Evolutionary conservation across 1,140 invertebrate species (phyloP), one percentile per base, ranked within the genome.

Genomic region (Drosophila takahashii): DNA sequence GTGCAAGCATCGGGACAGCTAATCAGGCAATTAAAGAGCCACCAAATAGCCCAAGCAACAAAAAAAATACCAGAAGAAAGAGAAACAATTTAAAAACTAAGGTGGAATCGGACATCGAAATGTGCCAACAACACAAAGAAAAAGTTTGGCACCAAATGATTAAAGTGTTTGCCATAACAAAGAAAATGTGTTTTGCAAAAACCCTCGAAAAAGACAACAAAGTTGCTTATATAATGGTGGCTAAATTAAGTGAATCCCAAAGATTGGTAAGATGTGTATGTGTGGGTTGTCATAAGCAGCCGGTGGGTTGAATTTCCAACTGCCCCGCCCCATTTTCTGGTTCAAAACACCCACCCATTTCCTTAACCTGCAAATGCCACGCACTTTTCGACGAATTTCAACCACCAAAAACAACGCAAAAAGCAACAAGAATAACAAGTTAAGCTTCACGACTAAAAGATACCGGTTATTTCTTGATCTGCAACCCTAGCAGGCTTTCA

Each of bases 11-110:
- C 41, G 27, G 64, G 67, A 48, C 69, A 72, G 69, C 69, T 74
- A 74, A 74, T 74, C 71, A 74, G 71, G 57, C 71, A 74, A 74
- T 74, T 74, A 74, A 62, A 73, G 48, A 61, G 37, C 56, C 66
- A 71, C 66, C 50, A 71, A 71, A 70, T 57, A 71, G 44, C 36
- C 32, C 48, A 72, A 53, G 26, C 26, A 48, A 48, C 26, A 57
- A 44, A 15, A 29, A 39, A 41, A 36, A 56, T 56, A 45, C 45
- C 60, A 65, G 44, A 58, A 72, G 50, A 65, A 47, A 73, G 37
- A 47, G 39, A 66, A 72, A 18, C 52, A 29, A 37, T 16, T 45
- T 22, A 59, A 60, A 37, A 52, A 48, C 11, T 26, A 16, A 57
- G 39, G 26, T 29, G 26, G 32, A 37, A 32, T 32, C 22, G 32